These are phyloP conservation scores for Aotus griseimembra DNA, from an alignment of 2,797 vertebrate species.

Conservation along the genomic window DNA sequence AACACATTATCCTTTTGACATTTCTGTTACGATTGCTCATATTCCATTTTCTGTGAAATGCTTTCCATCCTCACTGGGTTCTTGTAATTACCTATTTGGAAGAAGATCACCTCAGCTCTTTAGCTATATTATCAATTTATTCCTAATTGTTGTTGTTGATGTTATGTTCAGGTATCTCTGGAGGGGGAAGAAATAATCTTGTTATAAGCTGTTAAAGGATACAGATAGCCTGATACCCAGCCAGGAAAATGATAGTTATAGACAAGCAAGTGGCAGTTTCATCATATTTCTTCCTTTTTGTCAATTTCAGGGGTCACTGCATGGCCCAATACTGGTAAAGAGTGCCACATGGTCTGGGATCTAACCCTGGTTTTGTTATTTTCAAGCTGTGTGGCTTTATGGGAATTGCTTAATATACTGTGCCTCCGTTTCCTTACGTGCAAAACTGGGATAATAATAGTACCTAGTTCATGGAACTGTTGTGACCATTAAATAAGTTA, in stretches of 20 bases:
- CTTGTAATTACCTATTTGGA: slow-evolving; percentile 49
- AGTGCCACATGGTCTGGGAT: not conserved
- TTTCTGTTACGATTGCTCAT: slow-evolving; percentile 15
- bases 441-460: not conserved
- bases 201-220: not conserved
- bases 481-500: not conserved
- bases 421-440: not conserved
- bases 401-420: not conserved
- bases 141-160: not conserved
- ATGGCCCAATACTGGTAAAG: not conserved
- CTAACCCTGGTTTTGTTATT: not conserved
- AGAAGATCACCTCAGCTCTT: not conserved
- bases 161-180: not conserved
- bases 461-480: not conserved
- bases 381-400: not conserved
- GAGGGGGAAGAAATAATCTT: not conserved
- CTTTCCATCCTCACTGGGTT: slow-evolving; percentile 21
- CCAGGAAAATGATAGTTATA: not conserved
- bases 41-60: slow-evolving; percentile 43
- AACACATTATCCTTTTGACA: slow-evolving; percentile 73
- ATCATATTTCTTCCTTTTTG: not conserved
- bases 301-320: not conserved
- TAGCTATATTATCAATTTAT: slow-evolving; percentile 49
- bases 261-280: not conserved
- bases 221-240: not conserved